These are phyloP conservation scores for Felis catus DNA, from an alignment of 2,113 vertebrate species.

Conservation along the genomic window F.catus_Fca126_mat1.0 CM031411.1:40936501-40937000, in stretches of 20 bases:
- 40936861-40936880: constrained; percentile 27
- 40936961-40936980: not conserved
- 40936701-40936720: constrained; percentile 31
- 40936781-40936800: constrained; percentile 51
- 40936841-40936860: not conserved
- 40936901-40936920: not conserved
- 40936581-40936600: not conserved
- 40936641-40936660: constrained; percentile 14
- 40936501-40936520: constrained; percentile 23
- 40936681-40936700: constrained; percentile 40
- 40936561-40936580: constrained; percentile 41
- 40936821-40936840: constrained; percentile 55
- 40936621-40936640: constrained; percentile 43
- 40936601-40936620: constrained; percentile 34
- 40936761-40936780: constrained; percentile 71
- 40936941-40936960: constrained; percentile 34
- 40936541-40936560: constrained; percentile 32
- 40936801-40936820: constrained; percentile 29
- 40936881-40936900: constrained; percentile 41
- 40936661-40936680: not conserved
- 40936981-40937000: constrained; percentile 45
- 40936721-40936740: constrained; percentile 10
- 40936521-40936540: not conserved
- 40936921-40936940: constrained; percentile 17
- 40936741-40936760: constrained; percentile 63